Conservation (phyloP, 2,888 invertebrate species). For the Argyresthia albistria region DNA sequence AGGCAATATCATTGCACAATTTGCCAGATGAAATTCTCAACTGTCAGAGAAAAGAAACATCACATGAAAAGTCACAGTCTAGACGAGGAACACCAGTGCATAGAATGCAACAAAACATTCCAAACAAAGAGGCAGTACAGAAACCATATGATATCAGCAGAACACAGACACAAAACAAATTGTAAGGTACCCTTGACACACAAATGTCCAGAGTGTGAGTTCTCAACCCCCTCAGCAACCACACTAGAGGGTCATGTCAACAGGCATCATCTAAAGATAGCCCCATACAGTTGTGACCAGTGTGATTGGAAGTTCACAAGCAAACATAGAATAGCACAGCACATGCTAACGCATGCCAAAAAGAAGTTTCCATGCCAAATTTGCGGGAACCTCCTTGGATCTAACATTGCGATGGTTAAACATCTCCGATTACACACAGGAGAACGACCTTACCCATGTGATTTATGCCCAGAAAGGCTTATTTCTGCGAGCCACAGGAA, state of each 20-base stretch:
- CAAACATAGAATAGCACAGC: constrained; percentile 31
- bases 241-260: neutral
- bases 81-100: neutral
- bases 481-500: neutral
- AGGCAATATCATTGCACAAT: neutral
- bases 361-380: neutral
- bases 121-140: neutral
- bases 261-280: neutral
- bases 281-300: neutral
- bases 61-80: neutral
- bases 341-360: constrained; percentile 23
- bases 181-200: neutral
- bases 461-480: neutral
- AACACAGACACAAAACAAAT: neutral
- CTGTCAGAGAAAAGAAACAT: neutral
- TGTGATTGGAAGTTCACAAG: neutral
- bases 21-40: neutral
- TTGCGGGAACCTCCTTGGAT: neutral
- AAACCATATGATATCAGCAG: neutral
- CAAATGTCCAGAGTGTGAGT: neutral
- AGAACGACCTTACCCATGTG: no score
- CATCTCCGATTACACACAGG: no score
- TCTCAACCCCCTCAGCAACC: neutral
- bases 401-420: neutral
- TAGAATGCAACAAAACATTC: neutral